phyloP scores from a whole-genome alignment of 2,888 invertebrate species.

The Drosophila subsilvestris region DNA sequence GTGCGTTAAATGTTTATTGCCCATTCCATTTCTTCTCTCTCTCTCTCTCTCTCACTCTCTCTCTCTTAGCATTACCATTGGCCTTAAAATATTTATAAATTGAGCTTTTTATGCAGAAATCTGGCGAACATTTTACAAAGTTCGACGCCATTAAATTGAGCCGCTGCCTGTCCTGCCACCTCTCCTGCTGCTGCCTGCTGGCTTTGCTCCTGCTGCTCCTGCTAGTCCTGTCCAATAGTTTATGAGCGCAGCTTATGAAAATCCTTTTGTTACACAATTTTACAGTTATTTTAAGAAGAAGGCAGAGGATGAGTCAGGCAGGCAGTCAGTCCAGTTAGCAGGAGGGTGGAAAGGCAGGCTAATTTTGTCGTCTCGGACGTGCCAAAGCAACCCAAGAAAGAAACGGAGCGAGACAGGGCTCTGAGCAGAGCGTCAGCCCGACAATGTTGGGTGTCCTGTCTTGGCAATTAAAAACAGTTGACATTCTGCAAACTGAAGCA shows the following conservation, averaged over 20 bases:
- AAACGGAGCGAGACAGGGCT: slow-evolving; percentile 16
- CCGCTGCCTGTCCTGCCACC: slow-evolving; percentile 9
- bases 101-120: slow-evolving; percentile 56
- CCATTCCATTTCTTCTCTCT: background rate
- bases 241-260: slow-evolving; percentile 76
- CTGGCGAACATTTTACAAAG: slow-evolving; percentile 55
- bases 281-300: slow-evolving; percentile 70
- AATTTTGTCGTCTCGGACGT: slow-evolving; percentile 68
- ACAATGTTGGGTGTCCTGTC: slow-evolving; percentile 64
- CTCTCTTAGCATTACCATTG: slow-evolving; percentile 46
- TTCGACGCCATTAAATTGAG: slow-evolving; percentile 70
- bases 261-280: slow-evolving; percentile 79
- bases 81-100: slow-evolving; percentile 67
- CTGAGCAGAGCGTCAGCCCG: slow-evolving; percentile 23
- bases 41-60: background rate
- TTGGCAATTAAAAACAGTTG: slow-evolving; percentile 78
- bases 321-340: slow-evolving; percentile 6
- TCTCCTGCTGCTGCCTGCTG: slow-evolving; percentile 4
- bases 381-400: slow-evolving; percentile 46
- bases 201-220: slow-evolving; percentile 3
- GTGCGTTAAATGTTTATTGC: background rate
- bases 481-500: slow-evolving; percentile 72
- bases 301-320: slow-evolving; percentile 1
- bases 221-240: slow-evolving; percentile 58
- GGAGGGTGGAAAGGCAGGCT: slow-evolving; percentile 35